Evolutionary conservation across 2,888 invertebrate species (phyloP), one percentile per base, ranked within the genome.

Genomic region (Trissoscelio sp.): DNA sequence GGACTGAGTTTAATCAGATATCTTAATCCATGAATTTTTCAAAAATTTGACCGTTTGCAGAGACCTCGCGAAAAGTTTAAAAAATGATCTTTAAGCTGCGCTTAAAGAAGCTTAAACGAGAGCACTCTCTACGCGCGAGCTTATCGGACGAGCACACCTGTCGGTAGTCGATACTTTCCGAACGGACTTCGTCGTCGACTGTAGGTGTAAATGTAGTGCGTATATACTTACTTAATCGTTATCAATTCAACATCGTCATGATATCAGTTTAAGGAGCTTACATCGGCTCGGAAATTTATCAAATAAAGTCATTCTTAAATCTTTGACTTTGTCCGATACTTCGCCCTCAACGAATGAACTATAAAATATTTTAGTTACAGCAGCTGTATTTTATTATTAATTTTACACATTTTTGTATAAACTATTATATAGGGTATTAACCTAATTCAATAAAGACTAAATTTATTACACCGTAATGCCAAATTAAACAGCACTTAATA

Each of bases 91-190:
- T 81, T 66, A 58, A 73, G 81, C 79, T 77, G 64, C 44, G 78
- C 81, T 81, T 74, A 83, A 83, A 83, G 81, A 83, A 83, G 83
- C 85, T 84, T 82, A 81, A 82, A 78, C 73, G 79, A 79, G 70
- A 58, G 74, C 79, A 44, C 75, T 66, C 46, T 69, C 69, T 73
- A 69, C 64, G 70, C 67, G 42, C 69, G 48, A 72, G 80, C 82
- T 83, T 85, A 85, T 85, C 84, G 82, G 73, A 80, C 69, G 55
- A 69, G 64, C 75, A 73, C 84, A 83, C 83, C 83, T 83, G 83
- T 79, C 80, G 74, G 73, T 48, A 80, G 75, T 78, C 80, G 74
- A 64, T 80, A 66, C 79, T 79, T 79, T 79, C 79, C 79, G 79
- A 67, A 79, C 28, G 70, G 70, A 70, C 60, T 62, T 78, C 62